Evolutionary conservation across 2,113 vertebrate genomes (phyloP), one percentile per base, ranked within the genome.

Genomic region (Cebidichthys violaceus): DNA sequence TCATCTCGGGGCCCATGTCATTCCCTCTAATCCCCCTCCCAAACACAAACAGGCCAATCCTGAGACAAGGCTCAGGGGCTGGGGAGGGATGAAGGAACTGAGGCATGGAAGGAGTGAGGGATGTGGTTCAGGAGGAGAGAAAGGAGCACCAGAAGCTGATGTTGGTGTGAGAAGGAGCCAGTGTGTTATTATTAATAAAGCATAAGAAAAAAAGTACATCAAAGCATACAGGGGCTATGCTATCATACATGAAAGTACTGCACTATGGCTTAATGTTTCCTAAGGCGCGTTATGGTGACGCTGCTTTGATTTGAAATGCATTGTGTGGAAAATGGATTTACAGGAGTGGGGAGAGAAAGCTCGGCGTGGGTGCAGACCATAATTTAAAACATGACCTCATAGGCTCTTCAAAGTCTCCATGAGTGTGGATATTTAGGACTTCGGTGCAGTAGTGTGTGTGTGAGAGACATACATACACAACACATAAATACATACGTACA

Each of bases 261-360:
- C 92, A 95, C 94, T 93, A 94, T 91, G 91, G 92, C 94, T 94
- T 95, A 95, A 96, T 95, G 95, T 95, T 93, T 96, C 95, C 95
- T 94, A 91, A 92, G 95, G 95, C 92, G 29, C 86, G 90, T 94
- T 93, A 91, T 88, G 94, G 93, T 92, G 90, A 95, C 89, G 93
- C 90, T 59, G 90, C 93, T 94, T 95, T 95, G 92, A 95, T 96
- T 95, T 94, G 90, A 95, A 95, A 96, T 94, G 95, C 92, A 94
- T 93, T 94, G 95, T 94, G 94, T 95, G 94, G 91, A 94, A 92
- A 96, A 96, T 95, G 94, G 94, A 96, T 96, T 96, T 92, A 90
- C 88, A 91, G 88, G 91, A 94, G 89, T 78, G 77, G 71, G 89
- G 89, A 90, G 90, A 87, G 83, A 87, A 83, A 88, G 81, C 85